Evolutionary conservation across 1,140 invertebrate genomes (phyloP), one percentile per base, ranked within the genome.

Genomic region (Drosophila nigromelanica): DNA sequence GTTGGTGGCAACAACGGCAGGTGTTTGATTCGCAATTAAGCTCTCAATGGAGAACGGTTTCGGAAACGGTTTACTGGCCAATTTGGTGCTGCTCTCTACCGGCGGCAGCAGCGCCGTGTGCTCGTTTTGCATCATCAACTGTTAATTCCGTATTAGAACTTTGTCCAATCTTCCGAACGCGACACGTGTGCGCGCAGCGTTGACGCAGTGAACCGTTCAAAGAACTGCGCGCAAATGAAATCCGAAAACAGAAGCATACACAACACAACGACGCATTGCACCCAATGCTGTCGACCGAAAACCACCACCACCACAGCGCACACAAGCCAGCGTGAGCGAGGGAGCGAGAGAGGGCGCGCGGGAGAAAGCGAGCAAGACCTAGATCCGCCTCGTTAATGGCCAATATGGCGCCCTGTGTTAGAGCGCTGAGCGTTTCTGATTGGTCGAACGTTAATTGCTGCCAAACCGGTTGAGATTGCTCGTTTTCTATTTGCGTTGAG

Each of bases 1-100:
- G 43, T 35, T 30, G 11, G 56, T 14, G 68, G 64, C 37, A 30
- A 33, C 14, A 58, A 52, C 73, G 54, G 85, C 63, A 47, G 80
- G 63, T 52, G 81, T 71, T 80, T 90, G 78, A 61, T 76, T 90
- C 33, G 91, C 85, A 52, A 92, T 92, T 40, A 92, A 52, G 74
- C 89, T 92, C 69, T 92, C 91, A 27, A 92, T 92, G 4, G 91
- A 91, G 55, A 92, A 92, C 33, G 91, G 90, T 39, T 90, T 92
- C 5, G 90, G 82, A 52, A 83, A 90, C 8, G 82, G 71, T 61
- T 87, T 86, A 63, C 59, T 85, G 21, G 58, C 75, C 62, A 86
- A 42, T 69, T 87, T 90, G 30, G 18, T 18, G 58, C 54, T 50
- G 14, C 60, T 56, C 11, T 79, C 68, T 45, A 73, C 63, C 40